These are phyloP conservation scores for Bothrops alternatus DNA, from an alignment of 2,797 vertebrate genomes.

Conservation along the genomic window DNA sequence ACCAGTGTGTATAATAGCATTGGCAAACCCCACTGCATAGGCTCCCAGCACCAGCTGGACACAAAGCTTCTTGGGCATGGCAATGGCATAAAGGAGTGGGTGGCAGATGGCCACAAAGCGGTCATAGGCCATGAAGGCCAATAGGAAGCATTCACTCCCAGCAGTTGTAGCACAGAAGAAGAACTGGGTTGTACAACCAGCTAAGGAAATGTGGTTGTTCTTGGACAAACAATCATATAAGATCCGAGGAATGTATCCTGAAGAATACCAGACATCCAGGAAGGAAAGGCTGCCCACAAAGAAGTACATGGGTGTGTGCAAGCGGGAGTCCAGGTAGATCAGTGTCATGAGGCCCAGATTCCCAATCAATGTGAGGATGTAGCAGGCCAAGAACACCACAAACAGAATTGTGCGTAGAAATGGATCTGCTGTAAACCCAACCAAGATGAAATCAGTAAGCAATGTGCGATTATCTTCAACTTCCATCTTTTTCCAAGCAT, in stretches of 20 bases:
- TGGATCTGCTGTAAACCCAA: neutral
- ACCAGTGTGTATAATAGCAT: conserved; percentile 39
- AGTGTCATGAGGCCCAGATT: too few relatives aligned
- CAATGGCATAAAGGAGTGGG: conserved; percentile 42
- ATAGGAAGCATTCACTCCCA: conserved; percentile 51
- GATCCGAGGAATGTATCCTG: conserved; percentile 56
- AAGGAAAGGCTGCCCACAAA: conserved; percentile 49
- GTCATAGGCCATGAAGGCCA: conserved; percentile 58
- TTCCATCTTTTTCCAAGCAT: neutral
- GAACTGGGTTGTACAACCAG: conserved; percentile 44
- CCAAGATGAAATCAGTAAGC: neutral
- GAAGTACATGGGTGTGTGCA: too few relatives aligned
- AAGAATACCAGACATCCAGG: conserved; percentile 54
- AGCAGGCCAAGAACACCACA: neutral
- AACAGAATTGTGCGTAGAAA: neutral
- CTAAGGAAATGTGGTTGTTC: conserved; percentile 53
- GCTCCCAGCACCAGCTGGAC: conserved; percentile 36
- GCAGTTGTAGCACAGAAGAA: conserved; percentile 42
- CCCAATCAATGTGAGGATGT: neutral
- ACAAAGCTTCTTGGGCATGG: conserved; percentile 49
- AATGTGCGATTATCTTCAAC: neutral
- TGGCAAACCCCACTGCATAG: conserved; percentile 43
- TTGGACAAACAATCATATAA: conserved; percentile 45
- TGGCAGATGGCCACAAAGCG: conserved; percentile 46
- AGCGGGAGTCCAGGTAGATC: too few relatives aligned